phyloP scores from a whole-genome alignment of 2,113 vertebrate genomes.

The Chloebia gouldiae region DNA sequence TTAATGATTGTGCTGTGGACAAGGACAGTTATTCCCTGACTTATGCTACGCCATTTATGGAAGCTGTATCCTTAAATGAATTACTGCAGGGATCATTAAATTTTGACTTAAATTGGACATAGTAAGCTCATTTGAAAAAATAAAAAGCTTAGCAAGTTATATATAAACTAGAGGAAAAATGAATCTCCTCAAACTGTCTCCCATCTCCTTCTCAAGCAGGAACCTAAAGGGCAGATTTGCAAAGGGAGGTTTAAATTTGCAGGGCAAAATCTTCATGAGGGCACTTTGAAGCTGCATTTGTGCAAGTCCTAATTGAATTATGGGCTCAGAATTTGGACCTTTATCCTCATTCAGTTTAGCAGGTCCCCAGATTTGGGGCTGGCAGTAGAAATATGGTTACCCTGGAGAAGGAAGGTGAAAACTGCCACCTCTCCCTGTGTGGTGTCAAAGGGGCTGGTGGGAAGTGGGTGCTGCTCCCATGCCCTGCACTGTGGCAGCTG shows the following conservation, averaged over 20 bases:
- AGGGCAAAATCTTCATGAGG: neutral
- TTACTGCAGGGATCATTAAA: slow-evolving; percentile 67
- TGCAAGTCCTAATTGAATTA: neutral
- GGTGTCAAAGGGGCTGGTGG: fast-evolving
- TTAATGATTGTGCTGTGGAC: slow-evolving; percentile 6
- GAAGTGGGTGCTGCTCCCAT: neutral
- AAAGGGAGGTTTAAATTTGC: slow-evolving; percentile 5
- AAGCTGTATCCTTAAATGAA: slow-evolving; percentile 59
- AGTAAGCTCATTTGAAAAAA: slow-evolving; percentile 60
- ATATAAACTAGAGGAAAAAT: slow-evolving; percentile 56
- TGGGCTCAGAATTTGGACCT: neutral
- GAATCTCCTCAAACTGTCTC: slow-evolving; percentile 25
- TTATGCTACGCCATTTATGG: slow-evolving; percentile 36
- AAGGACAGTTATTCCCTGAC: slow-evolving; percentile 63
- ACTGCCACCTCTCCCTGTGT: neutral
- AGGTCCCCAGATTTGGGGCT: neutral
- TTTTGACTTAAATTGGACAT: slow-evolving; percentile 65
- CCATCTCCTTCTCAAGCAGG: neutral
- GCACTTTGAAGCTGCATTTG: neutral
- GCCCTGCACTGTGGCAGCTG: neutral
- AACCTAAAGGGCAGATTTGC: slow-evolving; percentile 40
- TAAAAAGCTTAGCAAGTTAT: slow-evolving; percentile 63
- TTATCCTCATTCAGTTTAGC: neutral
- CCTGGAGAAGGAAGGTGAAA: neutral
- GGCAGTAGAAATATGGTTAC: neutral